Evolutionary conservation across 2,113 vertebrate species (phyloP).

Genomic region (Thamnophis sirtalis): DNA sequence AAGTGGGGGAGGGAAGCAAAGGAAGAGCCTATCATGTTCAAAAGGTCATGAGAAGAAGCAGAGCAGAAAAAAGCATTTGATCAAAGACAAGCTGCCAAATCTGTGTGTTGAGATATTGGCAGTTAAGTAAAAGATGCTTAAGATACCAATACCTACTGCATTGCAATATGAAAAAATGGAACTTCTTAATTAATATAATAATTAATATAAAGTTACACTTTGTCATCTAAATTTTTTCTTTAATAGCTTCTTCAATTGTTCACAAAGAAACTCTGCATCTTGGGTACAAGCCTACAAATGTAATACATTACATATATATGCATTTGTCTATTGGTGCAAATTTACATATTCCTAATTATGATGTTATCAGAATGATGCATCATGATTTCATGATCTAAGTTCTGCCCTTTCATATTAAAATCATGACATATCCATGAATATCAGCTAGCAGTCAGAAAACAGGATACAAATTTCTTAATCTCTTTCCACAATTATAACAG

Average conservation of each 20-base stretch:
- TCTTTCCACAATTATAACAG: not conserved
- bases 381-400: not conserved
- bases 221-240: not conserved
- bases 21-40: slow-evolving; percentile 14
- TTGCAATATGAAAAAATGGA: not conserved
- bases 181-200: not conserved
- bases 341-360: not conserved
- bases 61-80: slow-evolving; percentile 28
- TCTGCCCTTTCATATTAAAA: not conserved
- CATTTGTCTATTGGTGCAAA: not conserved
- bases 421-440: not conserved
- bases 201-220: not conserved
- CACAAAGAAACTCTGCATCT: not conserved
- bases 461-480: not conserved
- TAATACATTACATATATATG: not conserved
- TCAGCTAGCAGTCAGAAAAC: not conserved
- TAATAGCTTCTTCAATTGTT: not conserved
- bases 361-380: not conserved
- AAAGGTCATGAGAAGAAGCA: slow-evolving; percentile 29
- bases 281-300: not conserved
- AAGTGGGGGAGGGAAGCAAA: not conserved
- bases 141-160: not conserved
- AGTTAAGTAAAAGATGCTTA: slow-evolving; percentile 8
- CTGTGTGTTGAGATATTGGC: not conserved
- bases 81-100: slow-evolving; percentile 26